Conservation (phyloP, 2,113 vertebrate species). For the Thymallus thymallus region DNA sequence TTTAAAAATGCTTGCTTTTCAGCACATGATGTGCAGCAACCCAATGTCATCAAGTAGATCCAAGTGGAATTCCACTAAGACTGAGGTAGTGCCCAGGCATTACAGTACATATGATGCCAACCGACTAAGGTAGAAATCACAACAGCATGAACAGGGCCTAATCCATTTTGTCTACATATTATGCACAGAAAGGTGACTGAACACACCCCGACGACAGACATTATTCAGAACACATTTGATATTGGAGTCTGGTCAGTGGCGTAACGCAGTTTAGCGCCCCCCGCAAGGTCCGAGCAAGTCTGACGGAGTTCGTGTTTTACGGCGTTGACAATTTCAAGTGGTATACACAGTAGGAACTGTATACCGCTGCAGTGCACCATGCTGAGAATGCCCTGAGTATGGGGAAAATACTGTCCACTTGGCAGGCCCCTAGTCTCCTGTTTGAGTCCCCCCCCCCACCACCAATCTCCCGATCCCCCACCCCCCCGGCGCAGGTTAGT, state of each 20-base stretch:
- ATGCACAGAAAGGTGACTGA: no score
- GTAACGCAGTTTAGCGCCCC: no score
- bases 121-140: background rate
- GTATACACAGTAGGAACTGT: slow-evolving; percentile 10
- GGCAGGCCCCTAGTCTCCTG: background rate
- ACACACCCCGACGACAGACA: no score
- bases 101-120: background rate
- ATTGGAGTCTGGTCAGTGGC: no score
- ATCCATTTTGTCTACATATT: no score
- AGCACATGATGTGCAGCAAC: slow-evolving; percentile 16
- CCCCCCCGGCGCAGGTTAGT: slow-evolving; percentile 1
- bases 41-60: slow-evolving; percentile 65
- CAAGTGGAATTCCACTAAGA: slow-evolving; percentile 34
- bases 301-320: no score
- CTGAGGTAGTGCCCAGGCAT: background rate
- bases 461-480: background rate
- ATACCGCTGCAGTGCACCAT: slow-evolving; percentile 32
- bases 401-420: slow-evolving; percentile 20
- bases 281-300: no score
- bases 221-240: no score
- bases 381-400: slow-evolving; percentile 41
- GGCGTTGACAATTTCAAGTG: background rate
- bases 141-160: background rate
- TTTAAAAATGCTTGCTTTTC: background rate
- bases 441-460: background rate